phyloP scores from a whole-genome alignment of 2,888 invertebrate genomes.

The Ctena decussata region DNA sequence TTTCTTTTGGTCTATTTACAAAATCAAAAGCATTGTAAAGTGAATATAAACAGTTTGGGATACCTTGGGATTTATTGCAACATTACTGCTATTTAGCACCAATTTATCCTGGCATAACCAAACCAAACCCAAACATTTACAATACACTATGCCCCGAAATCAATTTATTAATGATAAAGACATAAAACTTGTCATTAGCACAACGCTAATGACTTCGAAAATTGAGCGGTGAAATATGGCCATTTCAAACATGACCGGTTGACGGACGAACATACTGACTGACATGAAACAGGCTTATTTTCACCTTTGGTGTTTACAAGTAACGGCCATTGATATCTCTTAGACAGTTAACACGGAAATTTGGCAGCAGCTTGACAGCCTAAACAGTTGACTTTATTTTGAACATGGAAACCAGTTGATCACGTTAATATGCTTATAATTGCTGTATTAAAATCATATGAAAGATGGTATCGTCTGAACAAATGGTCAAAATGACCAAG shows the following conservation, averaged over 20 bases:
- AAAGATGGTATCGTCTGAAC: slow-evolving; percentile 8
- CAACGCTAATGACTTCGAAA: background rate
- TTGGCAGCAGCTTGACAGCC: slow-evolving; percentile 64
- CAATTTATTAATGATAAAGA: slow-evolving; percentile 10
- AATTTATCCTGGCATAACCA: background rate
- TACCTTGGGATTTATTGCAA: background rate
- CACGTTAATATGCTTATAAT: slow-evolving; percentile 56
- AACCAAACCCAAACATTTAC: slow-evolving; percentile 9
- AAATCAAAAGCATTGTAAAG: background rate
- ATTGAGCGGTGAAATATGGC: slow-evolving; percentile 11
- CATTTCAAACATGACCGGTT: slow-evolving; percentile 19
- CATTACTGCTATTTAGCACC: background rate
- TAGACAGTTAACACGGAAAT: slow-evolving; percentile 2
- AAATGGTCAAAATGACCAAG: background rate
- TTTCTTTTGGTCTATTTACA: background rate
- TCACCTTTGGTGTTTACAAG: background rate
- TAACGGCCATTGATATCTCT: slow-evolving; percentile 9
- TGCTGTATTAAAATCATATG: slow-evolving; percentile 65
- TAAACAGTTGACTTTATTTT: slow-evolving; percentile 41
- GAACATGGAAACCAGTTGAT: background rate
- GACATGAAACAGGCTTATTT: slow-evolving; percentile 43
- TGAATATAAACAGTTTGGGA: background rate
- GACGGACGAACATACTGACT: slow-evolving; percentile 62
- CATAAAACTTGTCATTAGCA: background rate
- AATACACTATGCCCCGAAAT: background rate